phyloP scores from a whole-genome alignment of 2,888 invertebrate genomes.

The Meteorus colon region DNA sequence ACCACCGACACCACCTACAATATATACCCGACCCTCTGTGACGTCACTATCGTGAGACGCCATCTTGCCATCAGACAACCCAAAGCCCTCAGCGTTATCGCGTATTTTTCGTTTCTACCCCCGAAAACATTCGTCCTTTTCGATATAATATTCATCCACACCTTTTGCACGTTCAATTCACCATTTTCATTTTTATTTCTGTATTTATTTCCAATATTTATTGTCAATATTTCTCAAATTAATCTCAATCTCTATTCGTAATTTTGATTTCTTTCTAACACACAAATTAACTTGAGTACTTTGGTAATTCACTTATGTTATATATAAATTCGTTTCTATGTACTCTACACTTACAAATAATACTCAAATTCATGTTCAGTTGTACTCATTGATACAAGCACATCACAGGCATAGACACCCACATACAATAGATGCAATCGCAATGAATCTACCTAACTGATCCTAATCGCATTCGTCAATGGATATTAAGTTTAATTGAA shows the following conservation, averaged over 20 bases:
- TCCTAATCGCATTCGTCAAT: neutral
- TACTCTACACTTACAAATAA: neutral
- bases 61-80: slow-evolving; percentile 73
- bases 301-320: neutral
- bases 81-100: slow-evolving; percentile 68
- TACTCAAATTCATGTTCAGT: neutral
- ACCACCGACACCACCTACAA: slow-evolving; percentile 31
- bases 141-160: slow-evolving; percentile 20
- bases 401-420: neutral
- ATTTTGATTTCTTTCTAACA: slow-evolving; percentile 49
- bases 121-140: slow-evolving; percentile 33
- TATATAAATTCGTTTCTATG: neutral
- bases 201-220: neutral
- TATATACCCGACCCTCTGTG: slow-evolving; percentile 57
- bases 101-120: slow-evolving; percentile 56
- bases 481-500: neutral
- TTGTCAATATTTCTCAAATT: neutral
- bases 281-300: slow-evolving; percentile 60
- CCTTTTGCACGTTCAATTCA: neutral
- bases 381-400: neutral
- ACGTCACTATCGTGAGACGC: slow-evolving; percentile 73
- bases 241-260: slow-evolving; percentile 31
- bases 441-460: neutral
- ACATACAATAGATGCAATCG: neutral
- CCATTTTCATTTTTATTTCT: neutral